Conservation (phyloP, 1,140 invertebrate species). For the Cyrtorhinus lividipennis region DNA sequence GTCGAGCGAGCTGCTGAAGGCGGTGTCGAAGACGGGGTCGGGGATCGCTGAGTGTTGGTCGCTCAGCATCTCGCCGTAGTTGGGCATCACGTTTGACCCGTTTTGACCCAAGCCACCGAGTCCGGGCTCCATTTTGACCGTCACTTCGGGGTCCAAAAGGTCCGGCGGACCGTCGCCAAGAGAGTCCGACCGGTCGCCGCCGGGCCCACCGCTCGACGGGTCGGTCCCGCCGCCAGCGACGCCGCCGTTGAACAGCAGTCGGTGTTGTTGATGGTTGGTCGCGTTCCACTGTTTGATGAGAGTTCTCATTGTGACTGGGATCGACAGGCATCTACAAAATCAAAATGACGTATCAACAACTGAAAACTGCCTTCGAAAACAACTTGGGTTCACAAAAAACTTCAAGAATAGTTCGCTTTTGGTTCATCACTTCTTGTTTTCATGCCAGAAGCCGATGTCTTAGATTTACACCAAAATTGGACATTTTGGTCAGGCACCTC, state of each 20-base stretch:
- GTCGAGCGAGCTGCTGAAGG: conserved; percentile 2
- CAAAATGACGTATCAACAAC: no score
- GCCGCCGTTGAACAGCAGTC: conserved; percentile 16
- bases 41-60: not conserved
- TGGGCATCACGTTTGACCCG: not conserved
- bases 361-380: no score
- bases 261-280: conserved; percentile 7
- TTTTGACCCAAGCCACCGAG: conserved; percentile 18
- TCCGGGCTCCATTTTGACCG: conserved; percentile 39
- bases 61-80: not conserved
- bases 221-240: conserved; percentile 20
- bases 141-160: conserved; percentile 29
- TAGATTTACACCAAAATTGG: no score
- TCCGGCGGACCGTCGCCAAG: not conserved
- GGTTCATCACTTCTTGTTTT: no score
- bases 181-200: conserved; percentile 27
- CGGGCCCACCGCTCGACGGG: conserved; percentile 26
- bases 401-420: no score
- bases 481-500: no score
- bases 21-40: not conserved
- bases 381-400: no score
- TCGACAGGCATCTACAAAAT: conserved; percentile 72
- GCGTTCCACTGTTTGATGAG: conserved; percentile 36
- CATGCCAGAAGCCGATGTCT: no score
- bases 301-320: conserved; percentile 72